Base-by-base conservation (phyloP, 2,888 invertebrate genomes). In the Xanthia icteritia region DNA sequence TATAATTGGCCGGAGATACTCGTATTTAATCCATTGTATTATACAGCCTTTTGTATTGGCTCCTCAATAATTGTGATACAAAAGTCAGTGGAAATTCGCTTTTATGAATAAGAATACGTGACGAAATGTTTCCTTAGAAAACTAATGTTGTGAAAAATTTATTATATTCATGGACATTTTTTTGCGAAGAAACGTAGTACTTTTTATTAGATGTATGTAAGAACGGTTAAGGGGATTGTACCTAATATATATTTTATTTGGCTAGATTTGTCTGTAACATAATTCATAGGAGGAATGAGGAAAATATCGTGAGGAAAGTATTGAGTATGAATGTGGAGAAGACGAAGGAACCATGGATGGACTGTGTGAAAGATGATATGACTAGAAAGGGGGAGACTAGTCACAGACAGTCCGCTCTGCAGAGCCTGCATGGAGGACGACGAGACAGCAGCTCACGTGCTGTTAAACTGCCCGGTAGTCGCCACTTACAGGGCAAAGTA, bases 1-100 rank as follows among this genome's bases (percentile, higher is more conserved):
- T 78, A 54, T 78, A 65, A 76, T 64, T 77, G 54, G 65, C n/a
- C 1, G 11, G n/a, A 77, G 64, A 63, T 77, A n/a, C n/a, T n/a
- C n/a, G n/a, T n/a, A 61, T n/a, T 42, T 51, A n/a, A 51, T 54
- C 42, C 5, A 54, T 77, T 54, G n/a, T 77, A 20, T 9, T 51
- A 31, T 51, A n/a, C 23, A 1, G 20, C 48, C 36, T 11, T 39
- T 5, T 1, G 27, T 75, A 39, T 17, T 75, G 13, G 39, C 5
- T 39, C 60, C 48, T 61, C 17, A 76, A 61, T 61, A 61, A 51
- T 61, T 76, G 31, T 31, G 48, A 17, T 13, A 23, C 31, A 60
- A 76, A 48, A 60, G 39, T 13, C 60, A 17, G 51, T 36, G 27
- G 74, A 31, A 23, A 61, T 31, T 48, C 23, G 31, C 5, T 63